phyloP scores from a whole-genome alignment of 2,888 invertebrate genomes.

The Ormia ochracea region DNA sequence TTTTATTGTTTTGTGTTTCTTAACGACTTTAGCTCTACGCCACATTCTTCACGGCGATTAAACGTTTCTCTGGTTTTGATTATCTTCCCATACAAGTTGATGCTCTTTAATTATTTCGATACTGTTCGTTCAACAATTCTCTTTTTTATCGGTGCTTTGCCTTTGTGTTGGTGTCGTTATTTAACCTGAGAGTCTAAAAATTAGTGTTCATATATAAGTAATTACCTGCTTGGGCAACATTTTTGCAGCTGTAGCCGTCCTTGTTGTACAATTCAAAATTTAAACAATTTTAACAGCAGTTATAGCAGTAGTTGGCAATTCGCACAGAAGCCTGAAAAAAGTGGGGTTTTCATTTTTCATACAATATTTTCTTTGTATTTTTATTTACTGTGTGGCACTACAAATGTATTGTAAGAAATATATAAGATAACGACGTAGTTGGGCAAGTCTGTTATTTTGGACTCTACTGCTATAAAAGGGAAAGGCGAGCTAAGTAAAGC shows the following conservation, averaged over 20 bases:
- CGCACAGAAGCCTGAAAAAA: no score
- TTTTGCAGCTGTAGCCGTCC: conserved; percentile 29
- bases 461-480: no score
- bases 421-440: no score
- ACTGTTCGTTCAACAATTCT: neutral
- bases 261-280: conserved; percentile 44
- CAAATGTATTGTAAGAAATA: no score
- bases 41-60: neutral
- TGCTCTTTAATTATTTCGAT: neutral
- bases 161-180: conserved; percentile 37
- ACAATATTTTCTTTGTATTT: no score
- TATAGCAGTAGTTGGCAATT: conserved; percentile 9
- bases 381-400: no score
- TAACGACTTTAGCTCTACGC: conserved; percentile 6
- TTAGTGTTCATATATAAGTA: neutral
- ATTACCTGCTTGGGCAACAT: conserved; percentile 11
- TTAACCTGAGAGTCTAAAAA: neutral
- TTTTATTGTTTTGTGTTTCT: neutral
- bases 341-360: no score
- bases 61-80: neutral
- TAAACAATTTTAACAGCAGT: neutral
- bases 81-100: neutral
- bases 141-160: neutral
- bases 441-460: no score
- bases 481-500: no score